Evolutionary conservation across 1,140 invertebrate species (phyloP).

Genomic region (Zophobas morio): DNA sequence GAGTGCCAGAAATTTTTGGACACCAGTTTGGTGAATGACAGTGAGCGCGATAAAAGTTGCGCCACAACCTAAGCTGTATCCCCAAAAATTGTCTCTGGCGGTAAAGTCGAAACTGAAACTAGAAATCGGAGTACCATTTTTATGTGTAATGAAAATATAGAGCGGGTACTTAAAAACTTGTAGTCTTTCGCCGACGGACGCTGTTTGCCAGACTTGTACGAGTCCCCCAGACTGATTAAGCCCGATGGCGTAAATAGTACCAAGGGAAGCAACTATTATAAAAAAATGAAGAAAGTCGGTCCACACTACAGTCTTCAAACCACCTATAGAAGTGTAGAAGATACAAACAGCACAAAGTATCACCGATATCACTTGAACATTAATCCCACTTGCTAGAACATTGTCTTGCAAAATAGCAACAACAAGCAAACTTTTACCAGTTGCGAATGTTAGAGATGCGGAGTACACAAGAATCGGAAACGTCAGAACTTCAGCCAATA

Average conservation of each 20-base stretch:
- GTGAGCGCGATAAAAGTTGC: slow-evolving; percentile 71
- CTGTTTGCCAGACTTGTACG: slow-evolving; percentile 67
- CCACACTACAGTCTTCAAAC: slow-evolving; percentile 82
- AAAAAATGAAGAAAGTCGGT: slow-evolving; percentile 80
- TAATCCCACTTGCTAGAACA: slow-evolving; percentile 76
- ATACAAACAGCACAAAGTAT: slow-evolving; percentile 82
- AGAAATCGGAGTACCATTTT: slow-evolving; percentile 64
- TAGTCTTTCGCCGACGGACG: slow-evolving; percentile 70
- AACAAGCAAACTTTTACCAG: slow-evolving; percentile 3
- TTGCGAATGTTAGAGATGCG: slow-evolving; percentile 50
- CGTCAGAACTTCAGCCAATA: slow-evolving; percentile 53
- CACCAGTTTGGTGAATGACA: slow-evolving; percentile 73
- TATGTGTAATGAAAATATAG: not conserved
- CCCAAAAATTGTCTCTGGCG: slow-evolving; percentile 74
- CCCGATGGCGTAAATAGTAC: slow-evolving; percentile 76
- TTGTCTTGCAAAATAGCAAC: no score
- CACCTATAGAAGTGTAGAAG: slow-evolving; percentile 84
- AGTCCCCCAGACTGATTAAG: slow-evolving; percentile 77
- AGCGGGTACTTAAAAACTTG: slow-evolving; percentile 59
- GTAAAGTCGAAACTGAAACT: slow-evolving; percentile 72
- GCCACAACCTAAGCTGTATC: slow-evolving; percentile 73
- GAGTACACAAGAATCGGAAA: slow-evolving; percentile 41
- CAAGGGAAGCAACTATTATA: slow-evolving; percentile 78
- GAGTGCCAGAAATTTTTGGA: slow-evolving; percentile 75
- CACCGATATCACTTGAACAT: slow-evolving; percentile 76